phyloP scores from a whole-genome alignment of 2,797 vertebrate genomes.

The Arvicola amphibius region DNA sequence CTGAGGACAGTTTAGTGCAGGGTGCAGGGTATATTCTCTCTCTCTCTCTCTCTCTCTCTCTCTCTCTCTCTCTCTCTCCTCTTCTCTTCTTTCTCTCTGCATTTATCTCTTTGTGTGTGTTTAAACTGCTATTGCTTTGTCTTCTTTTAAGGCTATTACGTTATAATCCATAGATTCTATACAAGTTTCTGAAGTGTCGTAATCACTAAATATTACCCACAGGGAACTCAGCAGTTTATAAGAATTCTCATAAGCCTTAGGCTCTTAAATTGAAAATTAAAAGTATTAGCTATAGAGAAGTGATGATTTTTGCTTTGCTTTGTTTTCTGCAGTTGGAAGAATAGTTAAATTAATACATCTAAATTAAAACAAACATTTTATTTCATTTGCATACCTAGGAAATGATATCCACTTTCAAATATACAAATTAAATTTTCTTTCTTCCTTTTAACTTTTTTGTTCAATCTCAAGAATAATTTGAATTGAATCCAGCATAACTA shows the following conservation, averaged over 20 bases:
- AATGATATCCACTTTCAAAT: not conserved
- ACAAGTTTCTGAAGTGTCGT: not conserved
- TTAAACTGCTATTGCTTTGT: not conserved
- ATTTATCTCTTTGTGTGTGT: not conserved
- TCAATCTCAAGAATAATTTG: not conserved
- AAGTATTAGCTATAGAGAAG: not conserved
- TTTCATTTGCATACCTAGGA: not conserved
- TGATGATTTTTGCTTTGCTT: not conserved
- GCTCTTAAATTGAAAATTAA: not conserved
- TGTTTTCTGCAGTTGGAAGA: not conserved
- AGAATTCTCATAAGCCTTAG: not conserved
- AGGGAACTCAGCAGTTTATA: not conserved
- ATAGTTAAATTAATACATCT: not conserved
- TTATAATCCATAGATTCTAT: not conserved
- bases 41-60: too few relatives aligned
- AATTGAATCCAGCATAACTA: not conserved
- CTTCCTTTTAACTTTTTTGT: not conserved
- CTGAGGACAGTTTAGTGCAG: not conserved
- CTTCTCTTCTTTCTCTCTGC: not conserved
- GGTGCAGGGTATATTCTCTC: not conserved
- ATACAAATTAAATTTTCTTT: not conserved
- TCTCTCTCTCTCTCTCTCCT: not conserved
- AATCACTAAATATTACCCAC: not conserved
- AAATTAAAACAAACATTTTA: constrained; percentile 51
- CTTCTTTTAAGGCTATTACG: not conserved